Evolutionary conservation across 2,888 invertebrate genomes (phyloP).

Genomic region (Himalopsyche japonica): DNA sequence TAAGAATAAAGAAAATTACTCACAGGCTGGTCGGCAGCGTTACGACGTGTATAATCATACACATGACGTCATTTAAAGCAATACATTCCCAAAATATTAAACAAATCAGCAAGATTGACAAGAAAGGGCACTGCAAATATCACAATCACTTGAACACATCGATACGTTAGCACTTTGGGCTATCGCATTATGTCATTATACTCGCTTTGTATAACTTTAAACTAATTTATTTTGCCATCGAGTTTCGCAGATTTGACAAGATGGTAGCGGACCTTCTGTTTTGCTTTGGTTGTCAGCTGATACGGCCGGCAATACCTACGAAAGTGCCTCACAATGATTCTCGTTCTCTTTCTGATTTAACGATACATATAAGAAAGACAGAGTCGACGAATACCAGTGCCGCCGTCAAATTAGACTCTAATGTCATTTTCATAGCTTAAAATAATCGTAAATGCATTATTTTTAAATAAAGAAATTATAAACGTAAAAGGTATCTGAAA

Average conservation of each 20-base stretch:
- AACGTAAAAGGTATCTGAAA: neutral
- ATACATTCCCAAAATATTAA: constrained; percentile 59
- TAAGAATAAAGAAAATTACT: constrained; percentile 58
- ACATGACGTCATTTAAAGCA: constrained; percentile 64
- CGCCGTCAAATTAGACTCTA: constrained; percentile 30
- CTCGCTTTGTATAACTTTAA: constrained; percentile 59
- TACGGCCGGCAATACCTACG: constrained; percentile 46
- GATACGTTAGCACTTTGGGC: constrained; percentile 52
- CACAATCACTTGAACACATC: constrained; percentile 51
- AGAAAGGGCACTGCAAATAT: constrained; percentile 49
- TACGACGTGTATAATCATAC: constrained; percentile 59
- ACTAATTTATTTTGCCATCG: constrained; percentile 56
- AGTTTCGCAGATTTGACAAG: constrained; percentile 60
- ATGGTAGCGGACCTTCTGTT: constrained; percentile 65
- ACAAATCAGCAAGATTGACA: constrained; percentile 53
- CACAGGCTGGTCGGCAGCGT: constrained; percentile 59
- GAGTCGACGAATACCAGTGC: constrained; percentile 1
- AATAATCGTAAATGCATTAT: constrained; percentile 34
- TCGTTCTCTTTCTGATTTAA: constrained; percentile 10
- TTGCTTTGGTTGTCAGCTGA: constrained; percentile 66
- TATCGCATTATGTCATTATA: constrained; percentile 34
- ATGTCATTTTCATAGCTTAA: constrained; percentile 39
- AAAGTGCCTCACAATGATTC: neutral
- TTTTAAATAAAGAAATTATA: neutral
- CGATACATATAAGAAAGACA: neutral